These are phyloP conservation scores for Thalassaphorura encarpata DNA, from an alignment of 1,140 invertebrate species.

Conservation along the genomic window DNA sequence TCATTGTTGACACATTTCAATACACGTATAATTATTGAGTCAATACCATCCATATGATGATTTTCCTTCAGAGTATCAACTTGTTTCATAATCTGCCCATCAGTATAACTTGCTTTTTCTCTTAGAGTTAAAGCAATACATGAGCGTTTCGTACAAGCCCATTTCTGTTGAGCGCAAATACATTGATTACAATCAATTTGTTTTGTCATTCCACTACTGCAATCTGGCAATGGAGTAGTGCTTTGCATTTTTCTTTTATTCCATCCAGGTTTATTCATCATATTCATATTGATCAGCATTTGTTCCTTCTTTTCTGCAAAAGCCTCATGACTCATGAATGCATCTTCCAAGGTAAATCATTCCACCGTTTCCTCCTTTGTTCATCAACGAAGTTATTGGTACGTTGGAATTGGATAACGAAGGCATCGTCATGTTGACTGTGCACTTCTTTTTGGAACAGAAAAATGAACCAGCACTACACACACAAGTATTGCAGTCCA, in stretches of 20 bases:
- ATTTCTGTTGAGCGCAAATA: constrained; percentile 24
- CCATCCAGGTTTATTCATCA: neutral
- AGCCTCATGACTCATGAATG: neutral
- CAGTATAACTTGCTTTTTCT: constrained; percentile 24
- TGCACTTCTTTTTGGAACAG: constrained; percentile 21
- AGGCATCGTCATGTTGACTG: no score
- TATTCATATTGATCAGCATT: neutral
- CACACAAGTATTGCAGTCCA: constrained; percentile 24
- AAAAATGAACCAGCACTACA: constrained; percentile 16
- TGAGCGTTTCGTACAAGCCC: constrained; percentile 24
- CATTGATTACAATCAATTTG: constrained; percentile 28
- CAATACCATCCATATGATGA: constrained; percentile 19
- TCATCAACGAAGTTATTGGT: no score
- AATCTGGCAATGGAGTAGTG: constrained; percentile 12
- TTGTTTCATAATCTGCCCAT: constrained; percentile 8
- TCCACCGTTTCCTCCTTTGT: neutral
- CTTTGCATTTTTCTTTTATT: constrained; percentile 1
- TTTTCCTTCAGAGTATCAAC: constrained; percentile 21
- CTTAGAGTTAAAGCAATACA: constrained; percentile 26
- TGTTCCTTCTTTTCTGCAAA: neutral
- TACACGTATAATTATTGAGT: neutral
- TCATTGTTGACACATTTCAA: constrained; percentile 4
- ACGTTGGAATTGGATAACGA: no score
- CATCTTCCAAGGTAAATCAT: neutral
- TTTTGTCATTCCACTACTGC: constrained; percentile 20